Percentiles rank a stretch among this genome's conserved stretches.
Evolutionary conservation across 37 sponge, comb jelly and placozoan genomes (phyloP).

Genomic region (Eunapius fragilis): DNA sequence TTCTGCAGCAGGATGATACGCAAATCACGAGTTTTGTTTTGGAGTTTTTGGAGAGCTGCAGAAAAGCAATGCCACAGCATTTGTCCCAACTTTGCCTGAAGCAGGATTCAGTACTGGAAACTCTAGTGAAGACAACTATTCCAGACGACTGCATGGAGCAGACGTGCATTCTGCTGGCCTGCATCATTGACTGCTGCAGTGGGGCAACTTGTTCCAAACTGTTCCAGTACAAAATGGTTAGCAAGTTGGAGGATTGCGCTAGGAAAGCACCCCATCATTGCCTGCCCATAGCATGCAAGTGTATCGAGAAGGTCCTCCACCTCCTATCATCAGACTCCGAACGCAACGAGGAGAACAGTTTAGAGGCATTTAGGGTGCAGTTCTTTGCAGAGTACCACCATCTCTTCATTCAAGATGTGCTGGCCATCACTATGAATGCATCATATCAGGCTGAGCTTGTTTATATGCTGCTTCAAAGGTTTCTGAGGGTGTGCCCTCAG

Average conservation of each 20-base stretch:
- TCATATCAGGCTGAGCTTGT: conserved; percentile 21
- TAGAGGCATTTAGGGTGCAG: not conserved
- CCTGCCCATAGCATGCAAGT: conserved; percentile 18
- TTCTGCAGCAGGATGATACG: conserved; percentile 23
- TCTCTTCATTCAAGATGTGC: conserved; percentile 37
- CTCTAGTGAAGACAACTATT: not conserved
- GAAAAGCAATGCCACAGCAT: not conserved
- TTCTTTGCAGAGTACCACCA: conserved; percentile 38
- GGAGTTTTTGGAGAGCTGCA: conserved; percentile 16
- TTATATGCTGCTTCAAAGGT: conserved; percentile 39
- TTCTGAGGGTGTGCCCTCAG: conserved; percentile 13
- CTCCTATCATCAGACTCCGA: not conserved
- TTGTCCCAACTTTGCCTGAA: not conserved
- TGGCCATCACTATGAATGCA: conserved; percentile 15
- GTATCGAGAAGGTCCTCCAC: conserved; percentile 33
- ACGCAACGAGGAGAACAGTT: not conserved
- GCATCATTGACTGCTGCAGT: conserved; percentile 9
- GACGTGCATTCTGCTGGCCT: conserved; percentile 29
- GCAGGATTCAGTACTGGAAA: not conserved
- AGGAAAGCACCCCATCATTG: conserved; percentile 12
- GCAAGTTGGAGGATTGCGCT: conserved; percentile 18
- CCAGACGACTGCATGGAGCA: not conserved
- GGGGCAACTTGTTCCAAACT: not conserved
- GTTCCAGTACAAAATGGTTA: conserved; percentile 27
- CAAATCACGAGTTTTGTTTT: not conserved